Percentiles rank a stretch among this genome's conserved stretches.
Conservation (phyloP, 37 sponge, comb jelly and placozoan genomes). For the Beroe ovata region DNA sequence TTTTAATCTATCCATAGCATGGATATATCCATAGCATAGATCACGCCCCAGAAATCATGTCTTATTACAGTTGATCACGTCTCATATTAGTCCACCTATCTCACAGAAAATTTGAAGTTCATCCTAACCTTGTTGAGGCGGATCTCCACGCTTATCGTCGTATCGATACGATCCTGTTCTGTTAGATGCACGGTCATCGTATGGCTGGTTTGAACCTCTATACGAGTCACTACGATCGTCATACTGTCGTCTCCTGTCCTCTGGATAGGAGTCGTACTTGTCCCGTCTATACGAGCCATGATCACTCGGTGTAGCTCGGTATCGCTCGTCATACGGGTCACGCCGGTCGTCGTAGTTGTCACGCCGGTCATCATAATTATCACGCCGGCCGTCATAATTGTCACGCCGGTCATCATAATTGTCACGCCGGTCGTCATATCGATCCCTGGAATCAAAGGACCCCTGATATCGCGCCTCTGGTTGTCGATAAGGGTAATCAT, state of each 20-base stretch:
- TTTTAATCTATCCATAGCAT: no score
- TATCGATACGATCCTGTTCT: slow-evolving; percentile 35
- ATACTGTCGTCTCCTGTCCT: neutral
- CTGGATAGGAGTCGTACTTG: neutral
- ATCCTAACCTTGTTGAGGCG: neutral
- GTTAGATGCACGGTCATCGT: slow-evolving; percentile 8
- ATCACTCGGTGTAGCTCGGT: neutral
- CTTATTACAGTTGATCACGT: no score
- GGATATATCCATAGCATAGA: no score
- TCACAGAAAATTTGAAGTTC: no score
- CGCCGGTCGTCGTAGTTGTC: neutral
- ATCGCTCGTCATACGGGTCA: slow-evolving; percentile 34
- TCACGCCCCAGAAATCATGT: no score
- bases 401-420: neutral
- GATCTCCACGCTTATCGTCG: neutral
- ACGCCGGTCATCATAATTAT: slow-evolving; percentile 14
- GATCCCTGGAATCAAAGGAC: neutral
- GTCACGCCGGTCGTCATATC: slow-evolving; percentile 10
- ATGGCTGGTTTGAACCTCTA: neutral
- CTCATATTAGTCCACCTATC: no score
- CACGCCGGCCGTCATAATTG: neutral
- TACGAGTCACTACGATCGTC: neutral
- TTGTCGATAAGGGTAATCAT: neutral
- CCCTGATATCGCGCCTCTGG: neutral
- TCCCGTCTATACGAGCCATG: neutral